Percentiles rank a stretch among this genome's conserved stretches.
Conservation (phyloP, 2,113 vertebrate species). For the Cottus gobio region DNA sequence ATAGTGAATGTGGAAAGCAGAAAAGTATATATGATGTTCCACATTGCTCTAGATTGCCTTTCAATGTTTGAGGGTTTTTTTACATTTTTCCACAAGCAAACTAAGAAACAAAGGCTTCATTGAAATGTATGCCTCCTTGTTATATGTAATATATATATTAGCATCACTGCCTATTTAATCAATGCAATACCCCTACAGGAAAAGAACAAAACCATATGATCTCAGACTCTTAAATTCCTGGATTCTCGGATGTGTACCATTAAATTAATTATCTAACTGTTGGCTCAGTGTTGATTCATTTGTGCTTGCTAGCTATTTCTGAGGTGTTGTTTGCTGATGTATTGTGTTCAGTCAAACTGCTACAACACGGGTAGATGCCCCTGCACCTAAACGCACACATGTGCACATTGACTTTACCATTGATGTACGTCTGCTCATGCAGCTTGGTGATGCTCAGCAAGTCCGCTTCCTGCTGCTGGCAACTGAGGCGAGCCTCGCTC, state of each 20-base stretch:
- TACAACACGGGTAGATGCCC: not conserved
- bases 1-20: conserved; percentile 6
- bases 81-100: not conserved
- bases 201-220: not conserved
- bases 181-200: not conserved
- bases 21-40: not conserved
- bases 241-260: not conserved
- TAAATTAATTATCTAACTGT: not conserved
- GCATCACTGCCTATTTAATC: not conserved
- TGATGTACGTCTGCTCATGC: conserved; percentile 97
- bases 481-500: conserved; percentile 94
- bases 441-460: conserved; percentile 96
- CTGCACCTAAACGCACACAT: not conserved
- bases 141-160: too few species aligned
- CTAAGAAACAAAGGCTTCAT: not conserved
- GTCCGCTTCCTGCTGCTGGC: conserved; percentile 94
- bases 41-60: not conserved
- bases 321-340: not conserved
- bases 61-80: not conserved
- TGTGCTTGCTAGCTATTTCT: not conserved
- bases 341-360: not conserved
- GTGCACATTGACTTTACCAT: conserved; percentile 81
- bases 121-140: not conserved
- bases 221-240: not conserved
- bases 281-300: not conserved